Evolutionary conservation across 2,797 vertebrate genomes (phyloP).

Genomic region (Adrianichthys oophorus): DNA sequence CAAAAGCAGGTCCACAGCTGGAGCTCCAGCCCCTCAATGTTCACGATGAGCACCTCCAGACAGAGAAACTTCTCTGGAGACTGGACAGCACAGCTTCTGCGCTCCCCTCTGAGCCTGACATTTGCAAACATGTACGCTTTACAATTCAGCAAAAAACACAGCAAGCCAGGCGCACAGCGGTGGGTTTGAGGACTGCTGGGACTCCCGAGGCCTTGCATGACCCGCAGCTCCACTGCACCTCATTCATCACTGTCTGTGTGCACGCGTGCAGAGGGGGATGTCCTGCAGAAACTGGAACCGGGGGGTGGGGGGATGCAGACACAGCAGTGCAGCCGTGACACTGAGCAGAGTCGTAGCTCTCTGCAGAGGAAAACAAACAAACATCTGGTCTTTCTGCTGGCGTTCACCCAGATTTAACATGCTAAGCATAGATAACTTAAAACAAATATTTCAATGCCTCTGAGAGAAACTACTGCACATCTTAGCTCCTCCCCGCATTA

Average conservation of each 20-base stretch:
- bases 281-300: constrained; percentile 27
- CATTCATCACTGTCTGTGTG: constrained; percentile 53
- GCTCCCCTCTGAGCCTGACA: too few relatives aligned
- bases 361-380: constrained; percentile 7
- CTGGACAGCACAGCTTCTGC: too few relatives aligned
- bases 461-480: too few relatives aligned
- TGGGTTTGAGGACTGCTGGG: constrained; percentile 1
- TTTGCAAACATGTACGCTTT: not conserved
- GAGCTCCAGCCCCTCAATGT: not conserved
- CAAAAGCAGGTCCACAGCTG: not conserved
- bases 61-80: too few relatives aligned
- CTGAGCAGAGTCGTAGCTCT: constrained; percentile 36
- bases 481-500: too few relatives aligned
- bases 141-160: not conserved
- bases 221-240: constrained; percentile 52
- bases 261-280: constrained; percentile 15
- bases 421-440: too few relatives aligned
- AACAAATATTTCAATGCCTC: too few relatives aligned
- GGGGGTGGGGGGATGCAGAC: constrained; percentile 52
- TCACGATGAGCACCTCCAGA: not conserved
- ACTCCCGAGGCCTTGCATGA: constrained; percentile 48
- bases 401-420: too few relatives aligned
- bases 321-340: constrained; percentile 57
- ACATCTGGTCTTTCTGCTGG: too few relatives aligned
- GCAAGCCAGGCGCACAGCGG: not conserved